phyloP scores from a whole-genome alignment of 2,797 vertebrate species.

The Thunnus albacares region DNA sequence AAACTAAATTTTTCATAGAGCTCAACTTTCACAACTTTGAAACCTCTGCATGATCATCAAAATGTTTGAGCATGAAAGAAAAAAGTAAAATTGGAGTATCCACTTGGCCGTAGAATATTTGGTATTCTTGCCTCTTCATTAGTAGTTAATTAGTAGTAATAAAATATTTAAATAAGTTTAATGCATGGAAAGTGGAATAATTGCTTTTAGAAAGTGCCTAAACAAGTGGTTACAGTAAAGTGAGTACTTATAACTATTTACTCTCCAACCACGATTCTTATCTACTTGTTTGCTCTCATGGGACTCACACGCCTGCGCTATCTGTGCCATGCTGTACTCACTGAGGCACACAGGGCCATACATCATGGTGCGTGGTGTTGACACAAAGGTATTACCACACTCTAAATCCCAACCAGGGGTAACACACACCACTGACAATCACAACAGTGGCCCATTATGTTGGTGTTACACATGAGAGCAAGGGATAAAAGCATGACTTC shows the following conservation, averaged over 20 bases:
- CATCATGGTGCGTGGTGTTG: conserved; percentile 47
- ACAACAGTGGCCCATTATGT: conserved; percentile 62
- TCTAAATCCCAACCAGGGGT: conserved; percentile 25
- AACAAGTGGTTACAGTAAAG: background rate
- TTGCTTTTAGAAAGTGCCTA: background rate
- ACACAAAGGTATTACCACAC: conserved; percentile 61
- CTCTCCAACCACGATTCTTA: conserved; percentile 12
- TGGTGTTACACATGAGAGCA: conserved; percentile 52
- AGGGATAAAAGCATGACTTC: conserved; percentile 48
- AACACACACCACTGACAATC: conserved; percentile 50
- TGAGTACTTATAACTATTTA: background rate
- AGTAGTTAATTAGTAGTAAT: background rate
- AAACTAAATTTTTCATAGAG: too few relatives aligned
- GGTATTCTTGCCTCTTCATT: background rate
- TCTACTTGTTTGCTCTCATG: background rate
- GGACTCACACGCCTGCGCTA: background rate
- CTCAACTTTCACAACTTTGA: background rate
- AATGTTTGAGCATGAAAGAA: too few relatives aligned
- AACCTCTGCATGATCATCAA: background rate
- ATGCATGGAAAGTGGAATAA: background rate
- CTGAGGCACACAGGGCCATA: conserved; percentile 17
- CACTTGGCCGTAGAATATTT: background rate
- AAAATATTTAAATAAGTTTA: background rate
- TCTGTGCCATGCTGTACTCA: conserved; percentile 32
- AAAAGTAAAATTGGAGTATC: background rate